Conservation (phyloP, 2,888 invertebrate species). For the Torymus texanus region DNA sequence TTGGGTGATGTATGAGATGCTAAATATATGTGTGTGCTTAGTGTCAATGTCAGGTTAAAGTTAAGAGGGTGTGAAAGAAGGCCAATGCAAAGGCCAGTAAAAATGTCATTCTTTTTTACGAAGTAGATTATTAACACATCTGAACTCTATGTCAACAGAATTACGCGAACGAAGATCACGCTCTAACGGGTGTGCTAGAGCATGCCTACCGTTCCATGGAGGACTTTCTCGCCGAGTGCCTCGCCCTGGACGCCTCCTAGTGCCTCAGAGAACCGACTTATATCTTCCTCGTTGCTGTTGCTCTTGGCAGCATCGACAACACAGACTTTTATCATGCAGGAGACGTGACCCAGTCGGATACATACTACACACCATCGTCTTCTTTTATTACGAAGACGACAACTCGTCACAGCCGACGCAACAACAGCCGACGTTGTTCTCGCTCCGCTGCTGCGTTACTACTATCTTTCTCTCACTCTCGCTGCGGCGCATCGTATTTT, state of each 20-base stretch:
- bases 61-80: no score
- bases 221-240: slow-evolving; percentile 92
- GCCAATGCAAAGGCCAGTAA: no score
- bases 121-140: background rate
- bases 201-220: slow-evolving; percentile 96
- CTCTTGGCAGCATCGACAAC: background rate
- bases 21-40: no score
- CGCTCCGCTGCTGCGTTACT: no score
- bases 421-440: background rate
- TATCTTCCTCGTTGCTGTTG: slow-evolving; percentile 29
- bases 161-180: slow-evolving; percentile 94
- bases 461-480: slow-evolving; percentile 26
- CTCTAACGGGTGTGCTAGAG: slow-evolving; percentile 88
- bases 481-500: background rate
- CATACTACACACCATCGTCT: no score
- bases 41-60: no score
- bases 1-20: no score
- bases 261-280: slow-evolving; percentile 69
- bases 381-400: no score
- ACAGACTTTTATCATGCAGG: no score
- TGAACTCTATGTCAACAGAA: slow-evolving; percentile 78
- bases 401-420: no score
- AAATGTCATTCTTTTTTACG: no score
- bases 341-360: no score
- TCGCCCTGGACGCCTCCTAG: slow-evolving; percentile 85